phyloP scores from a whole-genome alignment of 2,888 invertebrate species.

The Pyrgus malvae region DNA sequence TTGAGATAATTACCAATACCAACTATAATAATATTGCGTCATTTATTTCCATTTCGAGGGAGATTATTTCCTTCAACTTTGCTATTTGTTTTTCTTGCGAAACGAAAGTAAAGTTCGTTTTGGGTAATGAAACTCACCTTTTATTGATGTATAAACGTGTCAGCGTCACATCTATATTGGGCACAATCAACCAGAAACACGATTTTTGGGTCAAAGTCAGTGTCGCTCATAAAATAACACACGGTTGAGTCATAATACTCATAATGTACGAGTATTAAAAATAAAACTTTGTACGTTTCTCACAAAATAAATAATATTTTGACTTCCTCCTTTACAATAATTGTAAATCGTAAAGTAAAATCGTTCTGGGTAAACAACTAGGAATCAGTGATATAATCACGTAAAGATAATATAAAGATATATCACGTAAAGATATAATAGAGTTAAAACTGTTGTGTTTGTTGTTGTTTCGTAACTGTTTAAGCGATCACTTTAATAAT shows the following conservation, averaged over 20 bases:
- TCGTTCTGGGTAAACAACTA: too few relatives aligned
- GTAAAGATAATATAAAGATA: too few relatives aligned
- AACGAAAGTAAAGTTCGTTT: slow-evolving; percentile 14
- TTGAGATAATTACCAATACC: slow-evolving; percentile 8
- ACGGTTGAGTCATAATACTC: background rate
- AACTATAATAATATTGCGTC: slow-evolving; percentile 18
- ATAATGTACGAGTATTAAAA: too few relatives aligned
- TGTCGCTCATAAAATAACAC: slow-evolving; percentile 7
- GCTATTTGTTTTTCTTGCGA: slow-evolving; percentile 22
- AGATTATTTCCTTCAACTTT: slow-evolving; percentile 24
- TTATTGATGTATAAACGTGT: slow-evolving; percentile 10
- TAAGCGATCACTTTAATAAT: too few relatives aligned
- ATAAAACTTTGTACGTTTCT: too few relatives aligned
- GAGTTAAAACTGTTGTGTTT: too few relatives aligned
- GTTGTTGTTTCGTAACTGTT: too few relatives aligned
- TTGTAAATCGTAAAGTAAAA: too few relatives aligned
- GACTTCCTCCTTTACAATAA: too few relatives aligned
- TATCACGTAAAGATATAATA: too few relatives aligned
- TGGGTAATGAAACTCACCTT: slow-evolving; percentile 7
- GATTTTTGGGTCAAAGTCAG: slow-evolving; percentile 18
- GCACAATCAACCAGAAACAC: slow-evolving; percentile 6
- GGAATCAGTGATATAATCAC: too few relatives aligned
- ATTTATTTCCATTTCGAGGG: slow-evolving; percentile 11
- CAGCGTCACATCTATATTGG: slow-evolving; percentile 7
- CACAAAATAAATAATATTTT: too few relatives aligned